phyloP scores from a whole-genome alignment of 2,888 invertebrate genomes.

The Lapara coniferarum region DNA sequence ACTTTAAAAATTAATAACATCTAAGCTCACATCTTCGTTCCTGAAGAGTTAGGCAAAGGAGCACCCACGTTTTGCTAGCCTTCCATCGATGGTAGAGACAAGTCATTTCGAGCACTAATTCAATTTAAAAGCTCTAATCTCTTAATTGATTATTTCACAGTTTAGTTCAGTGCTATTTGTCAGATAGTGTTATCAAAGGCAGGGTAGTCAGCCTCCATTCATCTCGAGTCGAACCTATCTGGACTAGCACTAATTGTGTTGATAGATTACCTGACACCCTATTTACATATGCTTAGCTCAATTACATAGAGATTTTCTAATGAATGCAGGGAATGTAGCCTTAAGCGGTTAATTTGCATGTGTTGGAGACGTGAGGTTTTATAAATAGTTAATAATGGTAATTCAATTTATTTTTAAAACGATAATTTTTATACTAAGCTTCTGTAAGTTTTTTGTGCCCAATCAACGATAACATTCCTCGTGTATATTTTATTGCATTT shows the following conservation, averaged over 20 bases:
- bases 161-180: conserved; percentile 50
- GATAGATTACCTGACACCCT: conserved; percentile 51
- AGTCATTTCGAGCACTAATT: background rate
- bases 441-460: background rate
- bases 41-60: too few relatives aligned
- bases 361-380: background rate
- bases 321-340: conserved; percentile 19
- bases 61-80: too few relatives aligned
- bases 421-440: background rate
- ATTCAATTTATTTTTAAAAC: background rate
- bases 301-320: conserved; percentile 46
- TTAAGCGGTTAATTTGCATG: conserved; percentile 19
- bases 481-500: too few relatives aligned
- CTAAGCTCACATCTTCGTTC: too few relatives aligned
- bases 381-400: background rate
- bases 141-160: background rate
- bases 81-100: too few relatives aligned
- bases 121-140: background rate
- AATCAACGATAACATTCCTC: too few relatives aligned
- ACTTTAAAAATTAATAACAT: too few relatives aligned
- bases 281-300: conserved; percentile 34
- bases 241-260: conserved; percentile 52
- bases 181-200: conserved; percentile 58
- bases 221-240: conserved; percentile 39
- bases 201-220: conserved; percentile 58